phyloP scores from a whole-genome alignment of 2,888 invertebrate species.

The Spilarctia lutea region DNA sequence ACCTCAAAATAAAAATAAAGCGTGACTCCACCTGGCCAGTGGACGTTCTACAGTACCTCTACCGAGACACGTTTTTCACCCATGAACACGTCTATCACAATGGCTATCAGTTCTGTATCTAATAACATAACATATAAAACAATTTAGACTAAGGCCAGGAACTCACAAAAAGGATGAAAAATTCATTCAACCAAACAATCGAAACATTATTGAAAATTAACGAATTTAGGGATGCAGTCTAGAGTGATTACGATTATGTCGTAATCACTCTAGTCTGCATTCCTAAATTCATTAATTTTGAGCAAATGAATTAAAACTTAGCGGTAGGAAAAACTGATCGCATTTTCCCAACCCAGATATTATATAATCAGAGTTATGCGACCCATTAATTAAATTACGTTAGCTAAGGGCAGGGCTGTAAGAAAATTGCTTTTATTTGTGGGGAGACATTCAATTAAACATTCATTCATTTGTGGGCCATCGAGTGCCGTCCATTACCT shows the following conservation, averaged over 20 bases:
- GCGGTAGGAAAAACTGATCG: conserved; percentile 34
- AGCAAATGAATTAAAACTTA: conserved; percentile 32
- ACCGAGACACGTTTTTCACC: no score
- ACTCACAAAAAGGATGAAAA: background rate
- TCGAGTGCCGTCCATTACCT: conserved; percentile 77
- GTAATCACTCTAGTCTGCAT: background rate
- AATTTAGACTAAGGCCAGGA: background rate
- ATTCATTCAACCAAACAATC: background rate
- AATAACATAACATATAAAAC: background rate
- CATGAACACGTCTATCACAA: no score
- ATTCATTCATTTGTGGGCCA: conserved; percentile 77
- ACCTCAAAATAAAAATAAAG: no score
- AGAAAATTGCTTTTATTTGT: conserved; percentile 83
- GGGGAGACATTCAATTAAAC: conserved; percentile 78
- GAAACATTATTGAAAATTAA: background rate
- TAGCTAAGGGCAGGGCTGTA: conserved; percentile 68
- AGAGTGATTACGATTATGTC: no score
- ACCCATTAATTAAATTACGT: conserved; percentile 79
- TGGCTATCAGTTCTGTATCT: no score
- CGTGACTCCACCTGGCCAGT: no score
- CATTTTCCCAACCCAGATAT: conserved; percentile 58
- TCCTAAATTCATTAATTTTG: conserved; percentile 16
- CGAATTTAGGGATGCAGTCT: no score
- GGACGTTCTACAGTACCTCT: no score
- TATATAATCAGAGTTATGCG: conserved; percentile 78